phyloP scores from a whole-genome alignment of 2,888 invertebrate genomes.

The Diarsia brunnea region DNA sequence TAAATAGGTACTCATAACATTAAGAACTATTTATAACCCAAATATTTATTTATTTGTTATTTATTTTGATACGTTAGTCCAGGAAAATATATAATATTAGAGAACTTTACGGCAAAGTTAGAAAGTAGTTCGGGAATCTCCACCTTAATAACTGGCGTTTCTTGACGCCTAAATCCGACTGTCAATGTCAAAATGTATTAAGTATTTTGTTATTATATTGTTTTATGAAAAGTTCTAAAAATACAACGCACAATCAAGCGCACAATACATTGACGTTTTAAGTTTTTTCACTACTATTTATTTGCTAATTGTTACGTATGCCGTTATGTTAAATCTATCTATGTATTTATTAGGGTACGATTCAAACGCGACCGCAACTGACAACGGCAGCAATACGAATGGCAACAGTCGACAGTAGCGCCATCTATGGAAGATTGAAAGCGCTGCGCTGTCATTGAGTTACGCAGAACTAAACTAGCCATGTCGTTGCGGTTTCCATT shows the following conservation, averaged over 20 bases:
- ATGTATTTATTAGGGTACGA: neutral
- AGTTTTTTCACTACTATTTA: neutral
- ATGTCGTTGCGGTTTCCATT: neutral
- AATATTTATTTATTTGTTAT: too few species aligned
- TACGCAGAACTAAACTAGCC: neutral
- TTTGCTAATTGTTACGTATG: neutral
- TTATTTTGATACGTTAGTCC: too few species aligned
- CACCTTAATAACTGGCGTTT: neutral
- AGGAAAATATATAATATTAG: too few species aligned
- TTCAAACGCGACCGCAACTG: neutral
- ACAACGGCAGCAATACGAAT: neutral
- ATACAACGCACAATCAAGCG: constrained; percentile 15
- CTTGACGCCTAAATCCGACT: neutral
- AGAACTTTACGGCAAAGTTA: neutral
- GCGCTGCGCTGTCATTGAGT: neutral
- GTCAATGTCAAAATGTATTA: too few species aligned
- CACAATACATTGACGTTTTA: constrained; percentile 1
- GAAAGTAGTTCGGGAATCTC: neutral
- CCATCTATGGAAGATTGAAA: neutral
- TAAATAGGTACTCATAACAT: neutral
- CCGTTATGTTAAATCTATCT: neutral
- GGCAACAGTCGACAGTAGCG: neutral
- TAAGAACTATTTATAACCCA: neutral
- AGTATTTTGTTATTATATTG: too few species aligned
- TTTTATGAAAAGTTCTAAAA: too few species aligned